phyloP scores from a whole-genome alignment of 2,797 vertebrate genomes.

The Rhinichthys osculus region DNA sequence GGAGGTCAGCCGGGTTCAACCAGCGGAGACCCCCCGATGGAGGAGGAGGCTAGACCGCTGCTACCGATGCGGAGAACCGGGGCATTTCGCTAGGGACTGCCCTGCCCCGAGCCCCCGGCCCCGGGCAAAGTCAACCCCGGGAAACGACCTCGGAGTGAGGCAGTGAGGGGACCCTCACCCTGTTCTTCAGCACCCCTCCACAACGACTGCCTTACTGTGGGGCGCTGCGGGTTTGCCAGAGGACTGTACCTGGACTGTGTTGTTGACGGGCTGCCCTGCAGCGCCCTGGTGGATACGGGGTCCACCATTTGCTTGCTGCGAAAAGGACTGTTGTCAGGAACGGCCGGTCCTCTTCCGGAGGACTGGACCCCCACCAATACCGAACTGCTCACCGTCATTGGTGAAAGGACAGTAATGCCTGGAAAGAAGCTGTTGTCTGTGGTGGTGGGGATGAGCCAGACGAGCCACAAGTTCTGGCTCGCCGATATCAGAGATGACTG shows the following conservation, averaged over 20 bases:
- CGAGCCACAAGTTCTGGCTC: not conserved
- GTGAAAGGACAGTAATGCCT: not conserved
- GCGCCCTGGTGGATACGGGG: not conserved
- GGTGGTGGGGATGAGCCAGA: not conserved
- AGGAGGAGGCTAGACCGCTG: too few relatives aligned
- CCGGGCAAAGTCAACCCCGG: too few relatives aligned
- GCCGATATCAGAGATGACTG: constrained; percentile 5
- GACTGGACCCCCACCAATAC: not conserved
- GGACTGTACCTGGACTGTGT: constrained; percentile 10
- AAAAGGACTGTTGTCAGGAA: not conserved
- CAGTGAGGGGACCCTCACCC: too few relatives aligned
- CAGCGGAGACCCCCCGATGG: too few relatives aligned
- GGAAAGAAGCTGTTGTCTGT: not conserved
- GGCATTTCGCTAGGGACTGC: too few relatives aligned
- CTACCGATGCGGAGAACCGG: too few relatives aligned
- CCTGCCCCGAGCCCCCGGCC: too few relatives aligned
- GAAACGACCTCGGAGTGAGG: too few relatives aligned
- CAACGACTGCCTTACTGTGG: too few relatives aligned
- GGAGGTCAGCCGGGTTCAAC: too few relatives aligned
- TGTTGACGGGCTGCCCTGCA: not conserved
- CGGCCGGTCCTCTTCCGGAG: not conserved
- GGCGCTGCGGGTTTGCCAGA: not conserved
- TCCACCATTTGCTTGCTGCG: not conserved
- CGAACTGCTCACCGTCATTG: not conserved
- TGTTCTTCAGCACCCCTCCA: too few relatives aligned